Evolutionary conservation across 2,888 invertebrate species (phyloP).

Genomic region (Euplagia quadripunctaria): DNA sequence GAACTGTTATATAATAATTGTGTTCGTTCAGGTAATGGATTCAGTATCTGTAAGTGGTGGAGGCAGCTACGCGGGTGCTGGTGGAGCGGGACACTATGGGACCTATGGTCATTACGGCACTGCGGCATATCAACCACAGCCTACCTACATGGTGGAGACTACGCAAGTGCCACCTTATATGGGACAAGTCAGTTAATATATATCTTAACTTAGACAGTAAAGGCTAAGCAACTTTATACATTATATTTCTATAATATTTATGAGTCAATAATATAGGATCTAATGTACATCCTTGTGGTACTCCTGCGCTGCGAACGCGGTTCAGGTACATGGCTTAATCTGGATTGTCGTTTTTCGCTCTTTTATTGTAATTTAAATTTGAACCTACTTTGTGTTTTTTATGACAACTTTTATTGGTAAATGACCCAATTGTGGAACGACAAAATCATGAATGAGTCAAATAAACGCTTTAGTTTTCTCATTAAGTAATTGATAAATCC

Average conservation of each 20-base stretch:
- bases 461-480: neutral
- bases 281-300: neutral
- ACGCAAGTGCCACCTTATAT: conserved; percentile 82
- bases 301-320: neutral
- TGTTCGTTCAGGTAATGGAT: conserved; percentile 76
- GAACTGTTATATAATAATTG: neutral
- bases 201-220: neutral
- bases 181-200: conserved; percentile 71
- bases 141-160: conserved; percentile 82
- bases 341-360: neutral
- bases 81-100: conserved; percentile 79
- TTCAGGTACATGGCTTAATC: neutral
- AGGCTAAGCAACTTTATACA: neutral
- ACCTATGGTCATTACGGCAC: conserved; percentile 84
- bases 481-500: neutral
- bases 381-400: neutral
- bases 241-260: neutral
- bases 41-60: conserved; percentile 81
- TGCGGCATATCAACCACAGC: conserved; percentile 79
- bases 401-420: neutral
- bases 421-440: neutral
- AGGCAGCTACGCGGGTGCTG: conserved; percentile 73
- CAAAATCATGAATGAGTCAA: neutral
- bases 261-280: neutral
- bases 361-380: neutral